phyloP scores from a whole-genome alignment of 2,113 vertebrate species.

The Actenoides hombroni region DNA sequence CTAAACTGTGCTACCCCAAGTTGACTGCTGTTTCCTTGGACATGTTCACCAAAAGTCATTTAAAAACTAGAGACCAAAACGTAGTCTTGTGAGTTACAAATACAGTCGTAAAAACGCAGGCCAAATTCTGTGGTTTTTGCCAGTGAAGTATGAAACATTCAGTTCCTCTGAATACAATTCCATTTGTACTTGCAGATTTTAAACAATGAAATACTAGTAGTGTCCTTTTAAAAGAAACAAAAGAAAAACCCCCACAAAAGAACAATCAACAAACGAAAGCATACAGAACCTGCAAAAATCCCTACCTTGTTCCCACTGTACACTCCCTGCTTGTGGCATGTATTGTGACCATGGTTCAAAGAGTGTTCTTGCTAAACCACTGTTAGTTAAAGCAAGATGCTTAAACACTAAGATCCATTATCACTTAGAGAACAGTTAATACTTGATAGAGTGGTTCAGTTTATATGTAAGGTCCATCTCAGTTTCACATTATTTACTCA shows the following conservation, averaged over 20 bases:
- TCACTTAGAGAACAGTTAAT: constrained; percentile 78
- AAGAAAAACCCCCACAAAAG: neutral
- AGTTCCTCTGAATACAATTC: constrained; percentile 49
- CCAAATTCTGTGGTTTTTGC: constrained; percentile 41
- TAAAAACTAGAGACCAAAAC: constrained; percentile 35
- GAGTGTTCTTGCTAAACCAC: constrained; percentile 80
- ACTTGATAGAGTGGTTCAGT: constrained; percentile 80
- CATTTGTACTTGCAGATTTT: constrained; percentile 67
- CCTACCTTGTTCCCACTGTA: constrained; percentile 45
- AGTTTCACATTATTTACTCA: constrained; percentile 86
- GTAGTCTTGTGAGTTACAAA: constrained; percentile 66
- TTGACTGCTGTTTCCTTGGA: constrained; percentile 30
- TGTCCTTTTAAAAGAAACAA: neutral
- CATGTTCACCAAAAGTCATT: constrained; percentile 44
- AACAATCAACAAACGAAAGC: constrained; percentile 57
- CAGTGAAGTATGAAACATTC: constrained; percentile 42
- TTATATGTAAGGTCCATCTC: constrained; percentile 72
- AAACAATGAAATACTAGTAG: constrained; percentile 54
- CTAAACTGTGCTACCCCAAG: constrained; percentile 42
- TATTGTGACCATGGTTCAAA: constrained; percentile 81
- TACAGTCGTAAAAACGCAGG: neutral
- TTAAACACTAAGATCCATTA: constrained; percentile 66
- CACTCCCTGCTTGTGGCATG: constrained; percentile 74
- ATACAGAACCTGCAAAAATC: constrained; percentile 63
- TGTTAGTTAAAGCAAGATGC: constrained; percentile 72